Base-by-base conservation (phyloP, 2,888 invertebrate species). In the Dryomyza anilis region DNA sequence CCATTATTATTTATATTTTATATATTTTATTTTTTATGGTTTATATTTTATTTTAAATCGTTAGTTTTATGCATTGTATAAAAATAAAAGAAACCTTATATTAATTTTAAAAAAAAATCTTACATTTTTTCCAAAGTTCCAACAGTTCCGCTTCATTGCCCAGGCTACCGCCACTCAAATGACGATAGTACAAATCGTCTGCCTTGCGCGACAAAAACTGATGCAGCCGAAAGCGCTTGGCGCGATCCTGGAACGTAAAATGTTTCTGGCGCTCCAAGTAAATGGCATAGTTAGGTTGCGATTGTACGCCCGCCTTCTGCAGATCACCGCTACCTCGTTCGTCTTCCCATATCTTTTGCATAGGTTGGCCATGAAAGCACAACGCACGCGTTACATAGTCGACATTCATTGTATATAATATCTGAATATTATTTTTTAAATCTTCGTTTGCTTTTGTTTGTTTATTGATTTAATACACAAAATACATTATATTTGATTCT, bases 131-230 rank as follows among this genome's bases (percentile, higher is more conserved):
- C n/a, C n/a, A n/a, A n/a, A n/a, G n/a, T n/a, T n/a, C n/a, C 5
- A 59, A 29, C 21, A 43, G 61, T 25, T 61, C 61, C 5, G 4
- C 21, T 3, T 52, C 61, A 27, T n/a, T 53, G 6, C 67, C 65
- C 5, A 75, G 59, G 30, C 69, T 53, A 3, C 70, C 45, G 46
- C 72, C 72, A 64, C 86, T 85, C 36, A 85, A 78, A 33, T 83
- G 86, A 69, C 83, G 80, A 80, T 86, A 89, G 80, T 92, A 96
- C 70, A 96, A 85, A 57, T 90, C 86, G 76, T 88, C 88, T 2
- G 94, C 92, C 83, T 95, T 95, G 76, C 92, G 92, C 10, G 92
- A 91, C 74, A 95, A 88, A 83, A 96, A 95, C 77, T 94, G 93
- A 78, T 94, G 93, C 46, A 96, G 85, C 78, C 93, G 94, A 62